Conservation (phyloP, 2,888 invertebrate genomes). For the Euspilapteryx auroguttella region DNA sequence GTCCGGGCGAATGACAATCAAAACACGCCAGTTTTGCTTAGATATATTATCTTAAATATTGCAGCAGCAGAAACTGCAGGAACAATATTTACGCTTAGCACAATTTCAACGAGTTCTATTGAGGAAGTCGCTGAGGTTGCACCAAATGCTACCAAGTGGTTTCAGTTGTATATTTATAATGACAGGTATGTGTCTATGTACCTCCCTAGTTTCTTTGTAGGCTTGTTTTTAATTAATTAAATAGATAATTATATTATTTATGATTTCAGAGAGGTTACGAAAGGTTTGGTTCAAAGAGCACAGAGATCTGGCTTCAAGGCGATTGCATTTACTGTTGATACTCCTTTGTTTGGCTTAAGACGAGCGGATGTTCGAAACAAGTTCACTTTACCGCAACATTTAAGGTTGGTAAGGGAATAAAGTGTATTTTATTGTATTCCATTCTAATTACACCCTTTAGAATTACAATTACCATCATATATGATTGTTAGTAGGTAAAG, state of each 20-base stretch:
- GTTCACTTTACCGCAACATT: conserved; percentile 78
- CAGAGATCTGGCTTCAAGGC: conserved; percentile 86
- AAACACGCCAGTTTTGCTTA: too few species aligned
- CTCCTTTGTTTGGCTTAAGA: conserved; percentile 83
- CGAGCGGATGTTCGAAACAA: conserved; percentile 81
- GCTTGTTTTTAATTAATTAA: too few species aligned
- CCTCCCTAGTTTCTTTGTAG: too few species aligned
- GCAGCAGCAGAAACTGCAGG: conserved; percentile 77
- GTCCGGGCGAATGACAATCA: too few species aligned
- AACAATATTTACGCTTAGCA: conserved; percentile 81
- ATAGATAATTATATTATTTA: too few species aligned
- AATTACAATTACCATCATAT: too few species aligned
- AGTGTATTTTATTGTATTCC: too few species aligned
- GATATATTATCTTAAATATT: too few species aligned
- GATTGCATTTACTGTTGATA: conserved; percentile 85
- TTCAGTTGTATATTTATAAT: conserved; percentile 88
- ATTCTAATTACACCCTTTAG: too few species aligned
- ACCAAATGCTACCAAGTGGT: conserved; percentile 80
- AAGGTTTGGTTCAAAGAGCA: conserved; percentile 72
- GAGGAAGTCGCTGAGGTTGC: conserved; percentile 84
- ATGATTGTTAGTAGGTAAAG: too few species aligned
- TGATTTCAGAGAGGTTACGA: conserved; percentile 67
- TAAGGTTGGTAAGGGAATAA: too few species aligned
- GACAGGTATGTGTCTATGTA: conserved; percentile 61
- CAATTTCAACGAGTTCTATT: conserved; percentile 82